Base-by-base conservation (phyloP, 2,888 invertebrate species). In the Nomada ferruginata region DNA sequence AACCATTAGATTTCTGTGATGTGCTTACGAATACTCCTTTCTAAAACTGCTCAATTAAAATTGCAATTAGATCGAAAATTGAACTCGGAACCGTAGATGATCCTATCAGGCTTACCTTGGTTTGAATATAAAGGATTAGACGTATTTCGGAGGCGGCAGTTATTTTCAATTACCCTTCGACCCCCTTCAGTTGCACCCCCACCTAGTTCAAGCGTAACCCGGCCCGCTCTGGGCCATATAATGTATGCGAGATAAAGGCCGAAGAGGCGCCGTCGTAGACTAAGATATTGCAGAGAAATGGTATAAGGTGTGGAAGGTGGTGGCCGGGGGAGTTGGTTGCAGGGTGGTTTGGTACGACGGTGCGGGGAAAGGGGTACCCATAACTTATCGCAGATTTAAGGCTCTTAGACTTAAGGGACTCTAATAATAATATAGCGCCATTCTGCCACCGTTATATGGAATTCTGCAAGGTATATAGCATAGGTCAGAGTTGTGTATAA, bases 371-470 rank as follows among this genome's bases (percentile, higher is more conserved):
- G 91, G 91, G 91, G 91, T 91, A 90, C 93, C 92, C 93, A 94
- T 94, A 94, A 94, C 93, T 94, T 94, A 94, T 93, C 93, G 93
- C 93, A 94, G 93, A 94, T 93, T 94, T 94, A 94, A 94, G 93
- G 93, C 93, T 93, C 93, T 93, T 93, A 94, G 93, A 93, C 93
- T 93, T 93, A 93, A 94, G 93, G 93, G 93, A 93, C 93, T 93
- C 93, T 93, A 94, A 94, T 94, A 94, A 94, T 93, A 94, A 94
- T 94, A 93, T 94, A 93, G 93, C 92, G 91, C 91, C 92, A 92
- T 92, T 92, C 91, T 89, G 87, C 83, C 86, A 87, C 87, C 91
- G 91, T 89, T 91, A 92, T 90, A 92, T 91, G 90, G 91, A 92
- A 91, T 92, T 91, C 90, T 91, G 89, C 89, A 89, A 84, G 87